These are phyloP conservation scores for Damaliscus lunatus DNA, from an alignment of 2,113 vertebrate species.

Conservation along the genomic window DNA sequence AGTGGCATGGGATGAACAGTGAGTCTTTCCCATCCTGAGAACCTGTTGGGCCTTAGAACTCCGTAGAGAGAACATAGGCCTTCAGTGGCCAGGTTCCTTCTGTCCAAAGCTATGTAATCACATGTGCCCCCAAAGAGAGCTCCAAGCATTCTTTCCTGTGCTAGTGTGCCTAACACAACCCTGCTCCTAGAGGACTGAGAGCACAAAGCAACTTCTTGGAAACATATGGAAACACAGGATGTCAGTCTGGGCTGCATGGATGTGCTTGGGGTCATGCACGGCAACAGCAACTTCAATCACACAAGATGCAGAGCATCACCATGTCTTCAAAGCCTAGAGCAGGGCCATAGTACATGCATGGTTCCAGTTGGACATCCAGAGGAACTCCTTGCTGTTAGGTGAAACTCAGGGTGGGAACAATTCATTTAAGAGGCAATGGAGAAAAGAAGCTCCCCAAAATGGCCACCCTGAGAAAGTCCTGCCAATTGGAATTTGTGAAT, in stretches of 20 bases:
- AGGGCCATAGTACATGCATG: too few species aligned
- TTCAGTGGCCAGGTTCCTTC: neutral
- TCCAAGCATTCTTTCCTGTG: neutral
- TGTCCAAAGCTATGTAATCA: neutral
- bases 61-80: neutral
- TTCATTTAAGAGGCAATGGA: neutral
- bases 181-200: neutral
- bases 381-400: neutral
- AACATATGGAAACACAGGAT: neutral
- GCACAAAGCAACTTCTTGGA: neutral
- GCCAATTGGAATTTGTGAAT: slow-evolving; percentile 46
- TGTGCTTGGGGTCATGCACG: neutral
- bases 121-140: neutral
- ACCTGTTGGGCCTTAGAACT: neutral
- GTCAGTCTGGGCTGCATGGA: neutral
- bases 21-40: neutral
- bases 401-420: neutral
- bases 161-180: neutral
- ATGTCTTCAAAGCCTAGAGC: neutral
- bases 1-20: neutral
- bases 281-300: neutral
- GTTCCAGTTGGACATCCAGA: neutral
- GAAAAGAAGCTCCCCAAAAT: neutral
- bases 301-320: neutral
- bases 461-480: slow-evolving; percentile 27